These are phyloP conservation scores for Dermochelys coriacea DNA, from an alignment of 2,797 vertebrate genomes.

Conservation along the genomic window DNA sequence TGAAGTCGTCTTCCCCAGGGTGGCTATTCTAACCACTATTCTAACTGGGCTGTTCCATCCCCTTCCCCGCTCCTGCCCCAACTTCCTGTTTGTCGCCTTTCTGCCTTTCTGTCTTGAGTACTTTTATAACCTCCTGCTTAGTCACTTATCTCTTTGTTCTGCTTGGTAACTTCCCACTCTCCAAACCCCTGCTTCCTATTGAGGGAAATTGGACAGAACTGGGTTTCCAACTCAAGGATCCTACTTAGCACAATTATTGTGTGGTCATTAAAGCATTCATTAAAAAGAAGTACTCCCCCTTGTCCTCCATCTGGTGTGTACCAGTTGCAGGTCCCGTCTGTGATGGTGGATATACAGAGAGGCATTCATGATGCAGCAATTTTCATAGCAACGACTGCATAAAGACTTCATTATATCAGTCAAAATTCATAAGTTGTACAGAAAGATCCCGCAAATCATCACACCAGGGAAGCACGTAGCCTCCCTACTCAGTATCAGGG, in stretches of 20 bases:
- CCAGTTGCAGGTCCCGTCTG: neutral
- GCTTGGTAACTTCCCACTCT: too few relatives aligned
- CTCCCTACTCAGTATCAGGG: rapidly evolving
- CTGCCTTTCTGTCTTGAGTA: too few relatives aligned
- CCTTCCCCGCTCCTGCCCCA: too few relatives aligned
- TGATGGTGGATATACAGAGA: neutral
- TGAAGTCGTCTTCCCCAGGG: too few relatives aligned
- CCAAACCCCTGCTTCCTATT: too few relatives aligned
- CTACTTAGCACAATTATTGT: neutral
- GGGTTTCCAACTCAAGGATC: too few relatives aligned
- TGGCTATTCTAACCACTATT: too few relatives aligned
- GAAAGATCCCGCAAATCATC: neutral
- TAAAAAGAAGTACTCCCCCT: neutral
- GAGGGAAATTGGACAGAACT: too few relatives aligned
- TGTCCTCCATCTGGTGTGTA: neutral
- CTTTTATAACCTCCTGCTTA: too few relatives aligned
- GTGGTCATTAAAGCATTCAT: neutral
- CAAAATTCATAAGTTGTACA: neutral
- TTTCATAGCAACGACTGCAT: neutral
- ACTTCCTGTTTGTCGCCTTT: too few relatives aligned
- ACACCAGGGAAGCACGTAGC: neutral
- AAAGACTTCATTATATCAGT: neutral
- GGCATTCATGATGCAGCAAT: neutral
- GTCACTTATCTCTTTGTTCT: too few relatives aligned
- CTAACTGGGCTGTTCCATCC: too few relatives aligned